Evolutionary conservation across 2,113 vertebrate genomes (phyloP), one percentile per base, ranked within the genome.

Genomic region (Nibea coibor): DNA sequence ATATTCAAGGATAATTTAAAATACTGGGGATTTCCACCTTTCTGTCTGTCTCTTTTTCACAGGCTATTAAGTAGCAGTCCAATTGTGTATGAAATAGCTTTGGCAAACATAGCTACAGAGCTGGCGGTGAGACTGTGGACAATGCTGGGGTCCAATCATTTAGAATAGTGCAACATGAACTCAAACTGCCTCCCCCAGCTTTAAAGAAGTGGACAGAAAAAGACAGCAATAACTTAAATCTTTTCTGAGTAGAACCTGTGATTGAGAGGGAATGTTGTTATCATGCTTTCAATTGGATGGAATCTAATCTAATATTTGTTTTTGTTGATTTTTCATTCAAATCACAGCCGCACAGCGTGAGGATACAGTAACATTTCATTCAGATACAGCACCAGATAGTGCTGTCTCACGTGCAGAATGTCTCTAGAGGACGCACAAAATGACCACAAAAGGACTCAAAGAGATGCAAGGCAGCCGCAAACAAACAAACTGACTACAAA

Each of bases 1-100:
- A 88, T 88, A 92, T 89, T 90, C 78, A 89, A 85, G 74, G 63
- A 91, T 88, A 87, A 92, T 94, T 91, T 93, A 79, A 93, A 93
- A 90, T 87, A 90, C 81, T 66, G 69, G 26, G 73, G 56, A 56
- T 84, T 80, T 85, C 63, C 72, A 84, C 88, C 72, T 87, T 87
- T 72, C 63, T 79, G 74, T 83, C 84, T 54, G 43, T 81, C 81
- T 85, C 79, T 70, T 75, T 88, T 91, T 93, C 91, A 93, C 86
- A 89, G 90, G 72, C 84, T 89, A 91, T 94, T 94, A 93, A 92
- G 88, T 92, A 75, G 75, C 72, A 75, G 83, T 87, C 77, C 78
- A 91, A 84, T 79, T 92, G 90, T 82, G 86, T 93, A 89, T 93
- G 91, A 92, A 94, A 93, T 91, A 72, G 83, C 53, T 80, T 71